A percentile compares a stretch with the other conserved stretches of the same genome.
These are phyloP conservation scores for Scaeva pyrastri DNA, from an alignment of 2,888 invertebrate genomes.

Conservation along the genomic window DNA sequence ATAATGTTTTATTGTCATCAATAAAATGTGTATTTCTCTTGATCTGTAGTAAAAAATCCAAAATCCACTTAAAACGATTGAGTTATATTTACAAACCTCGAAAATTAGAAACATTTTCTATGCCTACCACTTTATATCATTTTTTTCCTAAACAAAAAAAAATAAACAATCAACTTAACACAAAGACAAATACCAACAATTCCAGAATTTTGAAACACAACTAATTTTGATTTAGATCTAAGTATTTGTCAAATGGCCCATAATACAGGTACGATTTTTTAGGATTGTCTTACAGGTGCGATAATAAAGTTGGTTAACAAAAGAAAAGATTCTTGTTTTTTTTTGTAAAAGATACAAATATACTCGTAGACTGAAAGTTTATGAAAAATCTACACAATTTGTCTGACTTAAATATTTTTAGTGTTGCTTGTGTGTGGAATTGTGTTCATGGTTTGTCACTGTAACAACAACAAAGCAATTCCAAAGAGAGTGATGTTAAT, in stretches of 20 bases:
- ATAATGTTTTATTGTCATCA: not conserved
- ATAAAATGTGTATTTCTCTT: not conserved
- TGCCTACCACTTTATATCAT: not conserved
- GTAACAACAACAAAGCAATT: constrained; percentile 39
- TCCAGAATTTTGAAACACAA: constrained; percentile 54
- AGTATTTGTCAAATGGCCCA: constrained; percentile 48
- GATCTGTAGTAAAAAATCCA: not conserved
- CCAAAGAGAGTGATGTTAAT: constrained; percentile 56
- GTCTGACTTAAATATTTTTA: constrained; percentile 52
- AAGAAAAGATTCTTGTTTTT: constrained; percentile 21
- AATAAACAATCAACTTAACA: constrained; percentile 32
- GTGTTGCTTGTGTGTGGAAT: constrained; percentile 34
- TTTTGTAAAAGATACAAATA: constrained; percentile 53
- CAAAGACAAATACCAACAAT: constrained; percentile 51
- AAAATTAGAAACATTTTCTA: not conserved
- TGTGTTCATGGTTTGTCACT: constrained; percentile 46
- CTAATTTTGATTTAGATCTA: constrained; percentile 63
- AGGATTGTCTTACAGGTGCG: constrained; percentile 56
- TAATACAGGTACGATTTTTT: constrained; percentile 6
- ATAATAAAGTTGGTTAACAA: constrained; percentile 40
- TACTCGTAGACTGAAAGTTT: constrained; percentile 48
- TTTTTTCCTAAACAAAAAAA: not conserved
- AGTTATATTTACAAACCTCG: constrained; percentile 10
- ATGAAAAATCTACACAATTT: constrained; percentile 63
- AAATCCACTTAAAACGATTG: constrained; percentile 17